A percentile compares a stretch with the other conserved stretches of the same genome.
These are phyloP conservation scores for Conopomorpha cramerella DNA, from an alignment of 1,140 invertebrate species.

Conservation along the genomic window DNA sequence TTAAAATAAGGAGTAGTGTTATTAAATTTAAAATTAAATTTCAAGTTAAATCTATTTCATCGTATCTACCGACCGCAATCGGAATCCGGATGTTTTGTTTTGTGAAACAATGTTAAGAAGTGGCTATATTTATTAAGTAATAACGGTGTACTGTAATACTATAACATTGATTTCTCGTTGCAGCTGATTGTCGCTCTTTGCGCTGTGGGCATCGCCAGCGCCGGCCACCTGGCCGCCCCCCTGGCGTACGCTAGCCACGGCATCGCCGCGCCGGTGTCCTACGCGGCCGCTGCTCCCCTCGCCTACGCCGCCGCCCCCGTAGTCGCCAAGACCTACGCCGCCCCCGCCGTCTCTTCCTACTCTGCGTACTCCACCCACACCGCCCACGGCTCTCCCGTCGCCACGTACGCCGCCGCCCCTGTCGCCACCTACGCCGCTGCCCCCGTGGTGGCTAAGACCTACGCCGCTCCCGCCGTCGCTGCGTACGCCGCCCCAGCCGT, in stretches of 20 bases:
- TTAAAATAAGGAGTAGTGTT: no score
- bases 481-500: constrained; percentile 9
- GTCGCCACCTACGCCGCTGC: constrained; percentile 4
- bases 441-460: background rate
- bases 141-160: no score
- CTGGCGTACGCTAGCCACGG: constrained; percentile 2
- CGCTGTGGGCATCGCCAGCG: constrained; percentile 23
- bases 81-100: no score
- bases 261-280: constrained; percentile 17
- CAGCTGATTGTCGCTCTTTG: constrained; percentile 24
- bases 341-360: constrained; percentile 18
- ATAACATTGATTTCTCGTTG: no score
- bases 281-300: constrained; percentile 19
- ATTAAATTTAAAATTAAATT: no score
- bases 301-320: constrained; percentile 16
- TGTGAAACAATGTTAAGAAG: no score
- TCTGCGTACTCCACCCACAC: constrained; percentile 25
- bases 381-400: constrained; percentile 11
- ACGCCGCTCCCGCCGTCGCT: constrained; percentile 10
- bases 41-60: no score
- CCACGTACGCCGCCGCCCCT: constrained; percentile 9
- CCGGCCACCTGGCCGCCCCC: constrained; percentile 22
- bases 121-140: no score
- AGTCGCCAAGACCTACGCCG: constrained; percentile 6
- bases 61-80: no score